Base-by-base conservation (phyloP, 2,113 vertebrate species). In the Holacanthus passer region DNA sequence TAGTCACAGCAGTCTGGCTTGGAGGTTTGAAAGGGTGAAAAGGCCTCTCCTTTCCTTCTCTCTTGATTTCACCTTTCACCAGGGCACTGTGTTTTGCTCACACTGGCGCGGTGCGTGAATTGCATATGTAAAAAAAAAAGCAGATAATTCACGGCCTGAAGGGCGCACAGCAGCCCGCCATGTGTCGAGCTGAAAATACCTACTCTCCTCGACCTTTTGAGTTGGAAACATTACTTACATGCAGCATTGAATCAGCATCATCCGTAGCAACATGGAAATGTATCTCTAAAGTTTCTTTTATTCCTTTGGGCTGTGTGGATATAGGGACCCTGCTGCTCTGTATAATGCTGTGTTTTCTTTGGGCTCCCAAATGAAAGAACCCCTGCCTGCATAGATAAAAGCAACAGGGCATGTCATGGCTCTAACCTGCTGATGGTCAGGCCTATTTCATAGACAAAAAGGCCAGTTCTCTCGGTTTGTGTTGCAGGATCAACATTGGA, bases 101-200 rank as follows among this genome's bases (percentile, higher is more conserved):
- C 50, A 52, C 3, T n/a, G 66, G 14, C 48, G 45, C n/a, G 29
- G 22, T 66, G 73, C 37, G 50, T 55, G 53, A 69, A 43, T 39
- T 47, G 17, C 48, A 60, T 7, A 53, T 8, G 5, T 43, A 63
- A 35, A 52, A 45, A 24, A 32, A 16, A 64, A 22, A 31, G 11
- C n/a, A 56, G 60, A 65, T 67, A 66, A 75, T 52, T 71, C 37
- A 41, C 47, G 22, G 27, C 78, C 50, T 43, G 39, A 37, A 37
- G 74, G 85, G n/a, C n/a, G n/a, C n/a, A n/a, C n/a, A n/a, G n/a
- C n/a, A 56, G n/a, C 1, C 0, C 55, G 7, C 3, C 9, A 13
- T 24, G 9, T 55, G 24, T 45, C 11, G 11, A 62, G 73, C 37
- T 60, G 56, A 83, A 83, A 83, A 77, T 56, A 47, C 17, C 48